Evolutionary conservation across 2,888 invertebrate species (phyloP).

Genomic region (Trachelus troglodyta): DNA sequence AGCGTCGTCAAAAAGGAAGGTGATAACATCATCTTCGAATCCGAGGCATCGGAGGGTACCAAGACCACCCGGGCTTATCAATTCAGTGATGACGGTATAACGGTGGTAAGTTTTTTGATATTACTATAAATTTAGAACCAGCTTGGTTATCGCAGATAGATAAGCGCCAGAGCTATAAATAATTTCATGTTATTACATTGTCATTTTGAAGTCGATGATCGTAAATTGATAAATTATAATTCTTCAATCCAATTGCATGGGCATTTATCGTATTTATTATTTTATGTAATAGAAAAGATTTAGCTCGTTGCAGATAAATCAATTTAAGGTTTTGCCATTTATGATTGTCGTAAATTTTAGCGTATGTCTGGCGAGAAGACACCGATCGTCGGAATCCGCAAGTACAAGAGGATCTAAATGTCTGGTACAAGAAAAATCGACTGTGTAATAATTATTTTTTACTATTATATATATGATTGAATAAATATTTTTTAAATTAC

Average conservation of each 20-base stretch:
- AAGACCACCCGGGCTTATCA: conserved; percentile 55
- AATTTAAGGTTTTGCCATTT: background rate
- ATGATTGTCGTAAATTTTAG: conserved; percentile 34
- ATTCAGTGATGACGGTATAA: conserved; percentile 56
- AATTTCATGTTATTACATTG: background rate
- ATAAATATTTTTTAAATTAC: background rate
- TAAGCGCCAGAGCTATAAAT: background rate
- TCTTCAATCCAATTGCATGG: background rate
- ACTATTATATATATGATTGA: background rate
- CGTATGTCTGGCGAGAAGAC: conserved; percentile 45
- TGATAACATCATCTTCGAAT: conserved; percentile 51
- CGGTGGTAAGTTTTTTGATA: conserved; percentile 50
- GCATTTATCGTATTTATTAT: background rate
- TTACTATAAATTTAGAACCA: background rate
- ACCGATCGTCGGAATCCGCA: conserved; percentile 48
- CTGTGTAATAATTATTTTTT: background rate
- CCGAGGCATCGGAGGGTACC: conserved; percentile 46
- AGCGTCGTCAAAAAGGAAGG: conserved; percentile 54
- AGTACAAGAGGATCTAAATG: conserved; percentile 54
- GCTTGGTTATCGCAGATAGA: background rate
- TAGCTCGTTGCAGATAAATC: background rate
- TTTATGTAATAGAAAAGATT: background rate
- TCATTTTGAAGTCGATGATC: background rate
- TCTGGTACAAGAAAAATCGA: background rate
- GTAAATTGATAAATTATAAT: background rate